phyloP scores from a whole-genome alignment of 2,888 invertebrate species.

The Diploptera punctata region DNA sequence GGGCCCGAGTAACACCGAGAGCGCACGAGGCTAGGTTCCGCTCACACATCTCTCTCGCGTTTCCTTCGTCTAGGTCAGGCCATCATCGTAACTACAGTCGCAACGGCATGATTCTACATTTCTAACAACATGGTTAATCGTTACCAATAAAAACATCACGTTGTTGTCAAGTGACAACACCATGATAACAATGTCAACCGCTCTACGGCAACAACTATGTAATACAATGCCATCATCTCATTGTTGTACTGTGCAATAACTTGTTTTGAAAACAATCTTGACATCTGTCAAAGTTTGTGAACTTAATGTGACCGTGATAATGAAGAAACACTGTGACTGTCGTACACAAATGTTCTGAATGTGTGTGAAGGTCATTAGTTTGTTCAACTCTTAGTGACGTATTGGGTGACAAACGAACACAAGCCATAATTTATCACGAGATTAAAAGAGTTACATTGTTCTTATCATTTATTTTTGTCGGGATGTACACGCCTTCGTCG shows the following conservation, averaged over 20 bases:
- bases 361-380: slow-evolving; percentile 34
- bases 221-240: not conserved
- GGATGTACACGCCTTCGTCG: no score
- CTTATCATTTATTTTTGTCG: no score
- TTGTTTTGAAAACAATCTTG: not conserved
- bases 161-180: not conserved
- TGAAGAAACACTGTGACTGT: no score
- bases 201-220: not conserved
- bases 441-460: no score
- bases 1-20: slow-evolving; percentile 33
- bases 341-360: slow-evolving; percentile 13
- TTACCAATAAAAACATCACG: not conserved
- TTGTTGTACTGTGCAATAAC: not conserved
- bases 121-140: not conserved
- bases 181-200: no score
- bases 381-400: slow-evolving; percentile 22
- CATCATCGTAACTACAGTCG: slow-evolving; percentile 26
- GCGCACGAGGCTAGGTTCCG: slow-evolving; percentile 25
- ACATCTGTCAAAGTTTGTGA: not conserved
- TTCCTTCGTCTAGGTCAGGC: slow-evolving; percentile 36
- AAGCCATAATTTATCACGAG: no score
- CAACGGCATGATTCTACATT: not conserved
- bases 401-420: not conserved
- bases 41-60: slow-evolving; percentile 13
- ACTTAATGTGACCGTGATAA: no score